Conservation (phyloP, 2,797 vertebrate species). For the Hydrolagus colliei region DNA sequence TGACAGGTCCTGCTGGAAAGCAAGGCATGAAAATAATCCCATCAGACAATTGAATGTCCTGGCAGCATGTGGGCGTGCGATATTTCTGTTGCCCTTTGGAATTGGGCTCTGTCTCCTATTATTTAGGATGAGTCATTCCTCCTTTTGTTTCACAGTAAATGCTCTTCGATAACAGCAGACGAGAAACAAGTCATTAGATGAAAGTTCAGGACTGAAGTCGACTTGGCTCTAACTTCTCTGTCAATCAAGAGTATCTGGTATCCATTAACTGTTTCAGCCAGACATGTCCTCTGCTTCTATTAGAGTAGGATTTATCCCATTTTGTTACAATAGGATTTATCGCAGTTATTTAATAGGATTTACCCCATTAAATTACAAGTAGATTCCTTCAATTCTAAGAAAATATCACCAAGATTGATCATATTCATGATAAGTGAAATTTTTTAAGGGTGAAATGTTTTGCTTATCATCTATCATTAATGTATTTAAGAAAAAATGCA, state of each 20-base stretch:
- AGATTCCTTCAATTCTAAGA: neutral
- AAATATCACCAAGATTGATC: neutral
- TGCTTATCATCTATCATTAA: neutral
- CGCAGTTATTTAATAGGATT: neutral
- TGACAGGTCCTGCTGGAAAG: neutral
- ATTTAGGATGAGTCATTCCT: conserved; percentile 27
- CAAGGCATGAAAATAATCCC: neutral
- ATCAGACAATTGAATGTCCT: neutral
- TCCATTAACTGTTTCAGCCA: neutral
- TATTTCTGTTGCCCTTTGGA: neutral
- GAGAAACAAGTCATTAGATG: conserved; percentile 9
- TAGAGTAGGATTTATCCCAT: neutral
- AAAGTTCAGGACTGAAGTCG: neutral
- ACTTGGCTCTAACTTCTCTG: too few species aligned
- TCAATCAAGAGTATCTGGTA: neutral
- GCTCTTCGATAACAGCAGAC: neutral
- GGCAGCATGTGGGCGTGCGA: neutral
- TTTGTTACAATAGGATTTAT: neutral
- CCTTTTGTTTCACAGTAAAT: neutral
- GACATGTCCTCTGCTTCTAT: neutral
- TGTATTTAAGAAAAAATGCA: neutral
- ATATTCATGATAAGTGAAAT: neutral
- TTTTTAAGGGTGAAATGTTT: neutral
- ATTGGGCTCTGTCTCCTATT: neutral
- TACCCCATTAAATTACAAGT: neutral